Evolutionary conservation across 2,888 invertebrate genomes (phyloP).

Genomic region (Phasia obesa): DNA sequence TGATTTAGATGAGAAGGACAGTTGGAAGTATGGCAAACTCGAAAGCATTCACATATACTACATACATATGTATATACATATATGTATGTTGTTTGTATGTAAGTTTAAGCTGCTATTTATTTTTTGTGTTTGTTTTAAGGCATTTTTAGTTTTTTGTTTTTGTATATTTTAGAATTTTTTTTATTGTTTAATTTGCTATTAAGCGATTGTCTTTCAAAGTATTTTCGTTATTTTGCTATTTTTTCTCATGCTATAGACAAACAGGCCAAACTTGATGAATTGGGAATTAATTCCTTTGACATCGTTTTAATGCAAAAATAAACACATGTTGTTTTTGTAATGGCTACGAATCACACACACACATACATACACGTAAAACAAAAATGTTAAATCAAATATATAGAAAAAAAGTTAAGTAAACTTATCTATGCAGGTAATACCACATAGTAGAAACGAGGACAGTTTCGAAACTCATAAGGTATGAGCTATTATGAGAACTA

Average conservation of each 20-base stretch:
- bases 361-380: not conserved
- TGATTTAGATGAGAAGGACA: slow-evolving; percentile 32
- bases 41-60: not conserved
- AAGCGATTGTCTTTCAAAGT: slow-evolving; percentile 55
- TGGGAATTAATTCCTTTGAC: slow-evolving; percentile 82
- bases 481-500: no score
- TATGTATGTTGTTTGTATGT: not conserved
- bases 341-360: slow-evolving; percentile 50
- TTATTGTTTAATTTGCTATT: not conserved
- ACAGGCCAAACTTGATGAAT: slow-evolving; percentile 81
- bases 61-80: not conserved
- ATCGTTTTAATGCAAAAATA: slow-evolving; percentile 75
- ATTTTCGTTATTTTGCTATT: slow-evolving; percentile 44
- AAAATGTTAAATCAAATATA: slow-evolving; percentile 19
- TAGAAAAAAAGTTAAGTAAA: not conserved
- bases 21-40: slow-evolving; percentile 8
- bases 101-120: slow-evolving; percentile 40
- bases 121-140: slow-evolving; percentile 61
- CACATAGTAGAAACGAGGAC: not conserved
- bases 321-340: slow-evolving; percentile 70
- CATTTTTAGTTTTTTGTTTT: slow-evolving; percentile 51
- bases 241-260: slow-evolving; percentile 69
- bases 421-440: no score
- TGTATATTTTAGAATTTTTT: slow-evolving; percentile 32
- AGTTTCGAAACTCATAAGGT: not conserved